A percentile compares a stretch with the other conserved stretches of the same genome.
phyloP scores from a whole-genome alignment of 2,113 vertebrate species.

The Pachyramphus minor region DNA sequence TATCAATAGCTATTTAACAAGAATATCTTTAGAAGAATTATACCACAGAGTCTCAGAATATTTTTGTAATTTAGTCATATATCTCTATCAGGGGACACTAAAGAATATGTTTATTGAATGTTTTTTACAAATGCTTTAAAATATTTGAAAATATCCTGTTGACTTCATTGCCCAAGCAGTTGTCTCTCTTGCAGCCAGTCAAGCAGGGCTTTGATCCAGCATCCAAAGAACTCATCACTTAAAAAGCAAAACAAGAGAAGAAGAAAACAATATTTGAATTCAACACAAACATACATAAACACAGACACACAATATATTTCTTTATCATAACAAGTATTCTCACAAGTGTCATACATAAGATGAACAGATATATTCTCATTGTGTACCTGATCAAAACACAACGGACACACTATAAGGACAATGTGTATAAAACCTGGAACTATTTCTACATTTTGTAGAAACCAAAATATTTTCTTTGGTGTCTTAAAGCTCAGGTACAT shows the following conservation, averaged over 20 bases:
- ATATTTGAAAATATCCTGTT: neutral
- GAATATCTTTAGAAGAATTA: neutral
- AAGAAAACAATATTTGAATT: neutral
- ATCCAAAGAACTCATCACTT: neutral
- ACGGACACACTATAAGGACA: neutral
- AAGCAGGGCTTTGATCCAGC: neutral
- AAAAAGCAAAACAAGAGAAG: neutral
- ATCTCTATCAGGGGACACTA: neutral
- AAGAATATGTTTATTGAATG: accelerated
- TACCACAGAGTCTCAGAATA: neutral
- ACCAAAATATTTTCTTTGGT: neutral
- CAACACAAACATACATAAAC: neutral
- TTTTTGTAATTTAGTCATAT: neutral
- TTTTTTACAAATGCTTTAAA: neutral
- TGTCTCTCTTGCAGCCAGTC: neutral
- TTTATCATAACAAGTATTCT: neutral
- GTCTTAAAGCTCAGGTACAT: neutral
- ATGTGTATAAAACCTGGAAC: neutral
- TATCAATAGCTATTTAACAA: neutral
- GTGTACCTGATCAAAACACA: neutral
- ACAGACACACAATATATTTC: neutral
- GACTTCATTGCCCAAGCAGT: neutral
- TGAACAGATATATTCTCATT: neutral
- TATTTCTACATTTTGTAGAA: neutral
- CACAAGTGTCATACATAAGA: neutral